Percentiles rank a stretch among this genome's conserved stretches.
Conservation (phyloP, 2,113 vertebrate species). For the Pluvianellus socialis region DNA sequence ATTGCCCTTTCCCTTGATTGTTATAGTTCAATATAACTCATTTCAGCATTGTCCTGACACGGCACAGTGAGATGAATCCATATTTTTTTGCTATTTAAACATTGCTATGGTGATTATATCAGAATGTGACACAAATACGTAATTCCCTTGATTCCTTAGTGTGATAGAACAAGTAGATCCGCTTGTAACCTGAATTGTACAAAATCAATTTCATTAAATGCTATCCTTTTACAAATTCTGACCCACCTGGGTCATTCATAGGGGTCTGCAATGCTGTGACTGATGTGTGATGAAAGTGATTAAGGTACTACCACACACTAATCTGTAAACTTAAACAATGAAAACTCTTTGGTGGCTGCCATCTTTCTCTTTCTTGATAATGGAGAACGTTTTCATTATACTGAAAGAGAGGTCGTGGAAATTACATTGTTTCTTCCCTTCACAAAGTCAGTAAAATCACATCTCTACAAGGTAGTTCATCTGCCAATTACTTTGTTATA, state of each 20-base stretch:
- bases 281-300: constrained; percentile 37
- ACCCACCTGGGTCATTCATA: neutral
- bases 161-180: neutral
- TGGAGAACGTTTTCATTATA: constrained; percentile 17
- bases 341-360: constrained; percentile 17
- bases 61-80: neutral
- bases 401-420: neutral
- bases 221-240: constrained; percentile 20
- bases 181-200: neutral
- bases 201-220: constrained; percentile 24
- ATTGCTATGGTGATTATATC: constrained; percentile 1
- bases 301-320: constrained; percentile 28
- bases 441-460: constrained; percentile 8
- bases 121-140: neutral
- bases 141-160: neutral
- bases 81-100: neutral
- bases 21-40: neutral
- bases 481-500: constrained; percentile 16
- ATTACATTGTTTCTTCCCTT: neutral
- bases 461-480: constrained; percentile 9
- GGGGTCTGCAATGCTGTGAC: constrained; percentile 25
- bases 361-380: constrained; percentile 40
- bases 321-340: neutral
- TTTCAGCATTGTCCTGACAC: neutral
- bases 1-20: neutral